phyloP scores from a whole-genome alignment of 2,797 vertebrate genomes.

The Echeneis naucrates region DNA sequence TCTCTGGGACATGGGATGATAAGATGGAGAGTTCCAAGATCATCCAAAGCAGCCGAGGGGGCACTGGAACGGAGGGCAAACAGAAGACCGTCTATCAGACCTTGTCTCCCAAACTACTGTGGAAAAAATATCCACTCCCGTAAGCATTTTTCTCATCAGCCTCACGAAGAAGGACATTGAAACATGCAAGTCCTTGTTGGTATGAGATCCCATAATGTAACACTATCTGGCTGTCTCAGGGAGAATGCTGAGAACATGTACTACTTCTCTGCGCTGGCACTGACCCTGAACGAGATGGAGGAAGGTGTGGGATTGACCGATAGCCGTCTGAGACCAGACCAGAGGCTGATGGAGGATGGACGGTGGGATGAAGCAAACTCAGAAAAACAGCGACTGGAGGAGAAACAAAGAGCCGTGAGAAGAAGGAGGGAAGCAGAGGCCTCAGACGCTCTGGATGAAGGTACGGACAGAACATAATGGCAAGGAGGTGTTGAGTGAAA shows the following conservation, averaged over 20 bases:
- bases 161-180: background rate
- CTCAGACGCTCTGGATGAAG: constrained; percentile 88
- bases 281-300: constrained; percentile 93
- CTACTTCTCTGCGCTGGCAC: constrained; percentile 93
- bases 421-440: constrained; percentile 93
- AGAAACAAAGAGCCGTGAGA: constrained; percentile 92
- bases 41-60: constrained; percentile 83
- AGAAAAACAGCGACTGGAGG: constrained; percentile 96
- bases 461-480: constrained; percentile 73
- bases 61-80: constrained; percentile 88
- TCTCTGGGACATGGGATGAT: constrained; percentile 97
- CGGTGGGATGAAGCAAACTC: constrained; percentile 96
- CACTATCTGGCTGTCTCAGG: constrained; percentile 71
- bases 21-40: constrained; percentile 96
- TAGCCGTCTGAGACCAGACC: constrained; percentile 94
- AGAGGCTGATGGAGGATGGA: constrained; percentile 96
- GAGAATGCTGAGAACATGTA: constrained; percentile 99
- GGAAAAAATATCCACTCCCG: constrained; percentile 96
- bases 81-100: constrained; percentile 89
- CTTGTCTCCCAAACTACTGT: constrained; percentile 88
- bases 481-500: background rate
- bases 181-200: constrained; percentile 12
- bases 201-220: background rate
- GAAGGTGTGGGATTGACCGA: constrained; percentile 88
- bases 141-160: constrained; percentile 74